These are phyloP conservation scores for Sapayoa aenigma DNA, from an alignment of 2,113 vertebrate genomes.

Conservation along the genomic window DNA sequence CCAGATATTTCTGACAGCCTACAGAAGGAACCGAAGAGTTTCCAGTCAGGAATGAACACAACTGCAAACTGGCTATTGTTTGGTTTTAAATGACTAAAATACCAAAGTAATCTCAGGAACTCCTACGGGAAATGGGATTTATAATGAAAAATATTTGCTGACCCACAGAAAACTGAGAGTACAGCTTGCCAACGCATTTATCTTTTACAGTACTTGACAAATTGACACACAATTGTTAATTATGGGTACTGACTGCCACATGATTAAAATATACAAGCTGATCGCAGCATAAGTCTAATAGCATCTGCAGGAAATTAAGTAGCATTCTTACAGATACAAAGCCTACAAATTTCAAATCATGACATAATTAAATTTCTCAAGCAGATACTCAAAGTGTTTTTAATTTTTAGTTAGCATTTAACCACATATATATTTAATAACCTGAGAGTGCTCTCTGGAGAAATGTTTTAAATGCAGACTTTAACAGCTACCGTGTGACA, in stretches of 20 bases:
- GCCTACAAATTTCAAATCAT: slow-evolving; percentile 53
- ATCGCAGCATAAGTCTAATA: slow-evolving; percentile 52
- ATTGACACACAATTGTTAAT: slow-evolving; percentile 67
- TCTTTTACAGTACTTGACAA: slow-evolving; percentile 58
- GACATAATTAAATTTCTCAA: slow-evolving; percentile 63
- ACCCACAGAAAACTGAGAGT: slow-evolving; percentile 1
- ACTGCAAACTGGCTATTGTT: background rate
- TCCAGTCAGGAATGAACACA: background rate
- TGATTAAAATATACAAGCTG: slow-evolving; percentile 67
- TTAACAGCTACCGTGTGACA: background rate
- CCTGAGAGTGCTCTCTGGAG: background rate
- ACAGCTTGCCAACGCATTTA: slow-evolving; percentile 24
- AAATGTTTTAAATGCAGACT: background rate
- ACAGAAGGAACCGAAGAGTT: background rate
- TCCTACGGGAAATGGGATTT: slow-evolving; percentile 23
- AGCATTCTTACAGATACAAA: slow-evolving; percentile 61
- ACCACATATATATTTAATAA: background rate
- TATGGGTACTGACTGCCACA: slow-evolving; percentile 56
- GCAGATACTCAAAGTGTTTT: slow-evolving; percentile 46
- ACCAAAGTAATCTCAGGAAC: slow-evolving; percentile 36
- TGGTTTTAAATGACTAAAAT: slow-evolving; percentile 17
- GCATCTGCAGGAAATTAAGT: slow-evolving; percentile 60
- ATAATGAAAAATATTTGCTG: slow-evolving; percentile 58
- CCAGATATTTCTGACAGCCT: background rate
- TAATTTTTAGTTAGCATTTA: slow-evolving; percentile 45